Evolutionary conservation across 2,888 invertebrate genomes (phyloP), one percentile per base, ranked within the genome.

Genomic region (Thymelicus lineola): DNA sequence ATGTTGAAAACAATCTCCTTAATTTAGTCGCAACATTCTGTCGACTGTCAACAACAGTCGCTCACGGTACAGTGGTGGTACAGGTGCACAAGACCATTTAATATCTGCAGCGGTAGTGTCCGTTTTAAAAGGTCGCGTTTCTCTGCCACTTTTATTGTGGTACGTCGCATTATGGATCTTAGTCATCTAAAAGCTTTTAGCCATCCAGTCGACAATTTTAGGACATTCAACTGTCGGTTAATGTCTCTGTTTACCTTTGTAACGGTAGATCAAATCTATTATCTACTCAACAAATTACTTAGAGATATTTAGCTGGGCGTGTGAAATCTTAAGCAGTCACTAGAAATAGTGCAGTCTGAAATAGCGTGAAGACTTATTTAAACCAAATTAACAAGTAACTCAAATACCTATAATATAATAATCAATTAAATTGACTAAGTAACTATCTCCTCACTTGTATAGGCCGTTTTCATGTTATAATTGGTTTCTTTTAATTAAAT

Each of bases 71-170:
- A 7, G 7, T 4, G 28, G 28, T 38, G 66, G 53, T 7, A n/a
- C 48, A 58, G 17, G 50, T 67, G 58, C 59, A 42, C 36, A 28
- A 45, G 12, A 20, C n/a, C 68, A 38, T 55, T 38, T 20, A 36
- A 45, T 62, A 42, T 20, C n/a, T 28, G 38, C 48, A 17, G 42
- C 36, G 38, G 70, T 65, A 69, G 77, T 70, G 74, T 75, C 77
- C 74, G 78, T 78, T 80, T 77, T 74, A 78, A 85, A 80, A 85
- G 83, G 85, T 82, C 80, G 75, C 75, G 77, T 82, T 82, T 77
- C 78, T 72, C 80, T 77, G 78, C 45, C 71, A 70, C 71, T 71
- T 72, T 50, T 59, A 59, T 50, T 53, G 46, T 28, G 28, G 28
- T n/a, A 66, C 38, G n/a, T 15, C 14, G 14, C 46, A 46, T 68